phyloP scores from a whole-genome alignment of 2,888 invertebrate genomes.

The Lathronympha strigana region DNA sequence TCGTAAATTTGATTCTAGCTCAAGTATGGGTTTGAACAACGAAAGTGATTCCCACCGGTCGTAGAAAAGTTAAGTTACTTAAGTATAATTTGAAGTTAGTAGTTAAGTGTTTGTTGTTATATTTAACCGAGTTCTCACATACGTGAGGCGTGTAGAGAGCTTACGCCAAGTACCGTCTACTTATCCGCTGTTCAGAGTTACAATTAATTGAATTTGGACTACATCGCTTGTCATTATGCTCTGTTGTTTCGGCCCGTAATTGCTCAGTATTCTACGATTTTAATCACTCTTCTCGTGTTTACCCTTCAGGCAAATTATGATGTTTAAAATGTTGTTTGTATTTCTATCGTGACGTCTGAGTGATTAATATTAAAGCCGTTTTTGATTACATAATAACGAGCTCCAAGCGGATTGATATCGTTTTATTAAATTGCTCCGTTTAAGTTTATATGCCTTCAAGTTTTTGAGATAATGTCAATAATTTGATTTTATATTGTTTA shows the following conservation, averaged over 20 bases:
- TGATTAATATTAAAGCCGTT: slow-evolving; percentile 68
- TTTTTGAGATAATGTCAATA: slow-evolving; percentile 30
- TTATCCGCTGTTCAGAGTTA: slow-evolving; percentile 38
- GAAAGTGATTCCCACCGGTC: slow-evolving; percentile 43
- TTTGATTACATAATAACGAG: slow-evolving; percentile 71
- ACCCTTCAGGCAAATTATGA: slow-evolving; percentile 64
- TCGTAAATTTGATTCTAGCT: slow-evolving; percentile 43
- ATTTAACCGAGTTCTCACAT: slow-evolving; percentile 43
- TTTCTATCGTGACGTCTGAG: slow-evolving; percentile 62
- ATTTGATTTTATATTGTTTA: slow-evolving; percentile 33
- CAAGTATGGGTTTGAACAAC: slow-evolving; percentile 48
- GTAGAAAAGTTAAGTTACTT: slow-evolving; percentile 40
- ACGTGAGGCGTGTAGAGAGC: slow-evolving; percentile 22
- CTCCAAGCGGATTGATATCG: slow-evolving; percentile 50
- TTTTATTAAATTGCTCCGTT: slow-evolving; percentile 49
- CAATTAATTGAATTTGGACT: slow-evolving; percentile 51
- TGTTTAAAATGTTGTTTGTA: slow-evolving; percentile 68
- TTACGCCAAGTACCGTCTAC: slow-evolving; percentile 27
- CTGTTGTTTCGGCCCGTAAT: slow-evolving; percentile 53
- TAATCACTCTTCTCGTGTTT: slow-evolving; percentile 58
- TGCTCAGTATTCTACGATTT: slow-evolving; percentile 57
- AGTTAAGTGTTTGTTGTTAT: slow-evolving; percentile 37
- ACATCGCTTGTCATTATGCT: slow-evolving; percentile 51
- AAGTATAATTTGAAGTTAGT: slow-evolving; percentile 40
- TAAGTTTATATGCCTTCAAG: slow-evolving; percentile 30